Base-by-base conservation (phyloP, 2,113 vertebrate species). In the Python bivittatus region DNA sequence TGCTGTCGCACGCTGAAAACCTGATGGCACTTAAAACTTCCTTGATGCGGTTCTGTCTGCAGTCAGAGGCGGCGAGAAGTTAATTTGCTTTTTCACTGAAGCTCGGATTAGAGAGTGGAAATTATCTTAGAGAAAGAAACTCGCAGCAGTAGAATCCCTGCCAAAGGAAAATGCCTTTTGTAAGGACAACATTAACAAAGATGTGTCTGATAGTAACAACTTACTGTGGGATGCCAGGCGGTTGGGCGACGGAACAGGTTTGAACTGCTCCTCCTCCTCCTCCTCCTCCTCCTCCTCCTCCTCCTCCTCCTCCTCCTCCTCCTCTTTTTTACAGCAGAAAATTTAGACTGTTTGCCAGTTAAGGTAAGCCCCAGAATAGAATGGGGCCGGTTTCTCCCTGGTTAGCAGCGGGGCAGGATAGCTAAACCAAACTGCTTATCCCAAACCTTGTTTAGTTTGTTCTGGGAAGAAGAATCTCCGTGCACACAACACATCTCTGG, bases 31-130 rank as follows among this genome's bases (percentile, higher is more conserved):
- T 60, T 58, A 60, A 86, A 1, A 88, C 83, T 11, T 0, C 0
- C 0, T 20, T 79, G 58, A 33, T 48, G 53, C 33, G 9, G 8
- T 12, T 48, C 52, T 38, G 91, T 72, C 85, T 0, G 2, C 20
- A 92, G 0, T 23, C 57, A 52, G 92, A 90, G 93, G 91, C 91
- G 23, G 90, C 3, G 94, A 90, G 94, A 96, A 95, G 79, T 94
- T 94, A 90, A 94, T 68, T 95, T 89, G 4, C 83, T 96, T 95
- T 79, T 96, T 83, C 64, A 25, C 52, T 64, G 93, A 95, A 94
- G 96, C 94, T 89, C 87, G 1, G 64, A 94, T 97, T 96, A 96
- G 92, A 95, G 92, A 54, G 90, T 90, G 94, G 93, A 91, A 96
- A 95, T 95, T 87, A 94, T 91, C 96, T 95, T 83, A 93, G 57